Evolutionary conservation across 2,797 vertebrate genomes (phyloP), one percentile per base, ranked within the genome.

Genomic region (Pangasius djambal): DNA sequence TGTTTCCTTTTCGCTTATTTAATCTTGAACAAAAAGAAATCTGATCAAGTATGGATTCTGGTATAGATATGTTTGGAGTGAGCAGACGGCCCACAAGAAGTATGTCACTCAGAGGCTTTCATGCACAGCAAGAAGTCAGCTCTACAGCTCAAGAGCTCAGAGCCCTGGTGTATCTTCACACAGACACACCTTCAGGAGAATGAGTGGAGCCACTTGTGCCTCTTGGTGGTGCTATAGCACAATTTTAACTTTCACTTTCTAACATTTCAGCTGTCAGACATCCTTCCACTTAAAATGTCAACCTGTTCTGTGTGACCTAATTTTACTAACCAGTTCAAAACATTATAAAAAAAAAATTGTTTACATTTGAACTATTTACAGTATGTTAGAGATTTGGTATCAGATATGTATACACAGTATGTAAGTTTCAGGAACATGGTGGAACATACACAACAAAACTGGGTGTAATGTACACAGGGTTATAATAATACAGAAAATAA

Each of bases 221-320:
- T 61, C 79, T 61, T 83, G 57, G 12, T 40, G 57, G 79, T 28
- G 79, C 81, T 63, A 61, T 28, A 83, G 57, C 22, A 63, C 57
- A 59, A 61, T 37, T 37, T 18, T 20, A n/a, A 28, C 4, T 3
- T 34, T 12, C 28, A n/a, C 13, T 48, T 28, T 74, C 7, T 34
- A 75, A 22, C 13, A 52, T 28, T 4, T 28, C 9, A 50, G 6
- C 13, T 34, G 10, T 57, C 52, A 25, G 8, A 34, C 1, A 25
- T 77, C 0, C 2, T 31, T 55, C 50, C n/a, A 57, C 16, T 55
- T 78, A 31, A 52, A 31, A 7, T 74, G 20, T n/a, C 28, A n/a
- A 16, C 5, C 5, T 50, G 16, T 7, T 77, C 1, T n/a, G 44
- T 28, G 25, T 77, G 31, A 28, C 12, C 4, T 77, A 16, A 28